Evolutionary conservation across 2,113 vertebrate species (phyloP).

Genomic region (Hyla sarda): DNA sequence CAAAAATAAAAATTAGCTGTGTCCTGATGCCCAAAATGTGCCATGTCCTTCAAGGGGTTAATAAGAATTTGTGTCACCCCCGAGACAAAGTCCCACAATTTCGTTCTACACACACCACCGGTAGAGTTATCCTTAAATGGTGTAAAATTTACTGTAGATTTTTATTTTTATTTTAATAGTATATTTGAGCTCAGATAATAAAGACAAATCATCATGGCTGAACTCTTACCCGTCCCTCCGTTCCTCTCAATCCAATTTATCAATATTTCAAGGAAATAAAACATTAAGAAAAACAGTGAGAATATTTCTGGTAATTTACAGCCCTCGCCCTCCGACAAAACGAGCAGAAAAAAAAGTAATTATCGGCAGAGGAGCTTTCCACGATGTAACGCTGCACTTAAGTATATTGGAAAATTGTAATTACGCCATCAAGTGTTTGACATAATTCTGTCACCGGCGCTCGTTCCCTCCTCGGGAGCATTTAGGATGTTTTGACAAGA

Average conservation of each 20-base stretch:
- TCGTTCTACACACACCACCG: no score
- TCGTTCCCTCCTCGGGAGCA: not conserved
- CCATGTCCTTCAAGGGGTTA: no score
- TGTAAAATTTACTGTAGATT: no score
- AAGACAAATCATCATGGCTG: not conserved
- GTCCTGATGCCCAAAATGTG: no score
- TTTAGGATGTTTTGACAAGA: constrained; percentile 44
- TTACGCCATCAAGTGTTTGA: constrained; percentile 40
- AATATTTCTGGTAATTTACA: not conserved
- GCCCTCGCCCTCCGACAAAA: not conserved
- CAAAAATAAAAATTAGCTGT: no score
- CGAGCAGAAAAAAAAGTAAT: not conserved
- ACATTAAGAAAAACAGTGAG: not conserved
- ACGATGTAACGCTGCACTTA: constrained; percentile 28
- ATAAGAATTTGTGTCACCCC: no score
- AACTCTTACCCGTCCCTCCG: not conserved
- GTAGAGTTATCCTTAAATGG: no score
- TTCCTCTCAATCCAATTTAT: not conserved
- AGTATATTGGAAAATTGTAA: constrained; percentile 44
- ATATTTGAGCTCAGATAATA: not conserved
- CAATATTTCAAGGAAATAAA: not conserved
- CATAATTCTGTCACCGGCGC: constrained; percentile 42
- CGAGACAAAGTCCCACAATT: no score
- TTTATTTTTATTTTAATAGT: no score
- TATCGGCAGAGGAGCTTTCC: constrained; percentile 26